Evolutionary conservation across 2,888 invertebrate genomes (phyloP).

Genomic region (Zootermopsis nevadensis): DNA sequence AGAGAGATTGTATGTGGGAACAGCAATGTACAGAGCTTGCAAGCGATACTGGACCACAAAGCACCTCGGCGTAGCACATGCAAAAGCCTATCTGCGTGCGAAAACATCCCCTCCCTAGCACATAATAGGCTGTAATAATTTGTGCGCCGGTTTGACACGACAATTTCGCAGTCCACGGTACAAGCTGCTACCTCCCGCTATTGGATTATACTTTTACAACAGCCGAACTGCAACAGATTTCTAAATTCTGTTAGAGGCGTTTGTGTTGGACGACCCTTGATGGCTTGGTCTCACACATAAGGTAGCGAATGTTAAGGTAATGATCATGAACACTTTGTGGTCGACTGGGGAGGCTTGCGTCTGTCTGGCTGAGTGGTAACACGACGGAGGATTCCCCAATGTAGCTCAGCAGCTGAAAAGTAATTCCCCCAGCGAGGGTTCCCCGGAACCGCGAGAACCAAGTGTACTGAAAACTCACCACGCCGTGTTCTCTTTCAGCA

Average conservation of each 20-base stretch:
- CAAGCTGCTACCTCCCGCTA: constrained; percentile 3
- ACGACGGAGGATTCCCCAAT: too few species aligned
- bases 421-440: too few species aligned
- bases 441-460: too few species aligned
- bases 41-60: not conserved
- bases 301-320: too few species aligned
- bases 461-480: too few species aligned
- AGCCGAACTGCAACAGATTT: not conserved
- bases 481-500: too few species aligned
- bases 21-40: not conserved
- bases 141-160: constrained; percentile 27
- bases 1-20: not conserved
- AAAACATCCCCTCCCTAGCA: not conserved
- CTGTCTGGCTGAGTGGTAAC: too few species aligned
- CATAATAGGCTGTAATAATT: constrained; percentile 21
- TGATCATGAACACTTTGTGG: too few species aligned
- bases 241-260: not conserved
- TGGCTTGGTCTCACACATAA: not conserved
- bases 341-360: too few species aligned
- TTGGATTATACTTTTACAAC: not conserved
- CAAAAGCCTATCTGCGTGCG: not conserved
- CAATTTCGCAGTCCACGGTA: not conserved
- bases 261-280: not conserved
- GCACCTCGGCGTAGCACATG: not conserved
- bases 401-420: too few species aligned